These are phyloP conservation scores for Tragelaphus buxtoni DNA, from an alignment of 2,113 vertebrate species.

Conservation along the genomic window DNA sequence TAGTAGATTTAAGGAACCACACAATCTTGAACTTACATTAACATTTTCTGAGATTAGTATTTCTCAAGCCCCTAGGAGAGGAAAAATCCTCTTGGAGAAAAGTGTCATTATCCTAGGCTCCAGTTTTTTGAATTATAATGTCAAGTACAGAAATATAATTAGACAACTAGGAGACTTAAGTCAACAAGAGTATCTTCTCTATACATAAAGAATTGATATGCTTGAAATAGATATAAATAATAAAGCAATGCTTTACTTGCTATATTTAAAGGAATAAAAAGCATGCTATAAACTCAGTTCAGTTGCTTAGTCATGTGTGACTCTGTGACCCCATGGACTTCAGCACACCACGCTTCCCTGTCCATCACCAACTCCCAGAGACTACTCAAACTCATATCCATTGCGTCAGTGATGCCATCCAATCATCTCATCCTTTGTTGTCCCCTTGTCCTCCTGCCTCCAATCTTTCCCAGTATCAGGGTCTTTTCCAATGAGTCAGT, in stretches of 20 bases:
- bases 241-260: neutral
- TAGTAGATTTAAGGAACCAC: neutral
- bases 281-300: neutral
- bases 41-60: neutral
- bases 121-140: neutral
- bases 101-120: neutral
- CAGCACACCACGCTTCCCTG: neutral
- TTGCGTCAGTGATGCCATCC: accelerated
- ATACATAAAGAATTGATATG: neutral
- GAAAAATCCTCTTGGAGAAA: constrained; percentile 1
- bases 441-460: neutral
- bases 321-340: neutral
- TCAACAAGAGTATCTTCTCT: neutral
- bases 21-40: neutral
- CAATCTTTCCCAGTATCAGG: neutral
- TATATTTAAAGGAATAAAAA: neutral
- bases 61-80: neutral
- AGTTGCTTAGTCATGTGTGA: neutral
- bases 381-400: neutral
- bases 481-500: neutral
- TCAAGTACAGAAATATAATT: neutral
- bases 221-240: neutral
- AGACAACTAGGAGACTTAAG: neutral
- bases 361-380: neutral
- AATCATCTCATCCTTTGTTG: neutral